Percentiles rank a stretch among this genome's conserved stretches.
These are phyloP conservation scores for Palaemon carinicauda DNA, from an alignment of 1,140 invertebrate species.

Conservation along the genomic window DNA sequence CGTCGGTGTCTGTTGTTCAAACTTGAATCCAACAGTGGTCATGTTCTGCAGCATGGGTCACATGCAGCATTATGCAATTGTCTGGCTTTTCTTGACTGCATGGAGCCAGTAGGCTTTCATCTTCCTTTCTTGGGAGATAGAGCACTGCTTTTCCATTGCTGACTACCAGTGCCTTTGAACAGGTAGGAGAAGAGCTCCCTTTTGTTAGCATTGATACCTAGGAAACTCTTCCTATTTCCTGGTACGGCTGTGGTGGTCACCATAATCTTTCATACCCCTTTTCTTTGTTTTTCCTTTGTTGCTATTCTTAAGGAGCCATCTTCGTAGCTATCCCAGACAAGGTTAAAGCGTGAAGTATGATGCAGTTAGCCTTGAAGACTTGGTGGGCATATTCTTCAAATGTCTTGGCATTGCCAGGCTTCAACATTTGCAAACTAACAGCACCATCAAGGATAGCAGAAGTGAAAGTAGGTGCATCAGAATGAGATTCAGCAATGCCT, in stretches of 20 bases:
- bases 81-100: conserved; percentile 23
- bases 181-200: conserved; percentile 2
- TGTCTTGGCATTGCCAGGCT: neutral
- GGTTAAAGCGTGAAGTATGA: neutral
- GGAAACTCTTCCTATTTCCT: conserved; percentile 4
- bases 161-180: neutral
- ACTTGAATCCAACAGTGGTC: neutral
- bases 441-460: neutral
- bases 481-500: neutral
- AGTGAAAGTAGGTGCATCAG: neutral
- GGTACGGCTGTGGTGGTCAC: neutral
- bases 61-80: conserved; percentile 8
- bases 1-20: neutral
- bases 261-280: neutral
- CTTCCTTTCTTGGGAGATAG: neutral
- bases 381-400: neutral
- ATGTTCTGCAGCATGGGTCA: neutral
- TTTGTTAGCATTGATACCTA: neutral
- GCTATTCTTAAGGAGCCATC: neutral
- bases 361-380: neutral
- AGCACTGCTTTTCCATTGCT: neutral
- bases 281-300: neutral
- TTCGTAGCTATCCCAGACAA: neutral
- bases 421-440: no score
- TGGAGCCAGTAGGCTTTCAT: neutral